Base-by-base conservation (phyloP, 1,140 invertebrate species). In the Gryon sp. region DNA sequence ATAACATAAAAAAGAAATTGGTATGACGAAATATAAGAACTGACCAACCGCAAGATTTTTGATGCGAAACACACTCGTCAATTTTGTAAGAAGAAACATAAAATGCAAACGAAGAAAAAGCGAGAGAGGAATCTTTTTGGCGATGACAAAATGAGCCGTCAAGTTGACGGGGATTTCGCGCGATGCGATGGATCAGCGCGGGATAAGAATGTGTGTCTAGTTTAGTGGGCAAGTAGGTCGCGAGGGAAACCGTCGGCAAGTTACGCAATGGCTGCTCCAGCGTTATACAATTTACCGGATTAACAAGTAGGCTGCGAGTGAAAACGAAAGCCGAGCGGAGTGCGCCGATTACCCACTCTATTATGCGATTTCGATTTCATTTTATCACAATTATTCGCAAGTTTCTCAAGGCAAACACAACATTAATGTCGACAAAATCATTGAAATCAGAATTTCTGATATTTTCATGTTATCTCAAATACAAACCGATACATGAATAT, bases 191-290 rank as follows among this genome's bases (percentile, higher is more conserved):
- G 78, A 82, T 84, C 76, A 78, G 73, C 65, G 69, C 55, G 76
- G 87, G 86, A 88, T 88, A 88, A 87, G 87, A 90, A 90, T 89
- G 87, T 90, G 79, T 90, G 89, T 90, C 90, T 90, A 90, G 90
- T 90, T 89, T 88, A 90, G 83, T 90, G 85, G 89, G 89, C 87
- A 90, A 90, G 86, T 89, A 87, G 90, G 89, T 90, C 89, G 89
- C 85, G 80, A 84, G 84, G 84, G 85, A 87, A 88, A 88, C 82
- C 85, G 79, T 84, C 77, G 46, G 78, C 28, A 48, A 22, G 57
- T 89, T 87, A 86, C 83, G 86, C 85, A 88, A 87, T 80, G 55
- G 62, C 78, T 83, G 81, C 85, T 87, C 85, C 87, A 87, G 83
- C 83, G 85, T 89, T 89, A 88, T 89, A 89, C 87, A 89, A 88